A percentile compares a stretch with the other conserved stretches of the same genome.
Conservation (phyloP, 2,797 vertebrate genomes). For the Falco columbarius region DNA sequence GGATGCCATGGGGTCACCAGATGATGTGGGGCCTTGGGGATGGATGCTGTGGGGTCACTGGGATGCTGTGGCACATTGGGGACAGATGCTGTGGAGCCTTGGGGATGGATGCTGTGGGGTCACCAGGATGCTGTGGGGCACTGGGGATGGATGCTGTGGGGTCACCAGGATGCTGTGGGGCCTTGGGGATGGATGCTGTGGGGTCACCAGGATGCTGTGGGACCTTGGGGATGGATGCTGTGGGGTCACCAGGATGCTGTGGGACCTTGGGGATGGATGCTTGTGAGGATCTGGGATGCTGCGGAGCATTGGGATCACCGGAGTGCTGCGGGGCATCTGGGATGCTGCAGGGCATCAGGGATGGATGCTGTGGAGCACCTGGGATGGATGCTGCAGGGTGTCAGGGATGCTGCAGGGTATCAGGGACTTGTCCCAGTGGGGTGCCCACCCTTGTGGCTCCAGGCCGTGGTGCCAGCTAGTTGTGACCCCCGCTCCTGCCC, state of each 20-base stretch:
- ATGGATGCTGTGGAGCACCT: not conserved
- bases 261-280: not conserved
- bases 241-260: not conserved
- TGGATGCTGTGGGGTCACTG: not conserved
- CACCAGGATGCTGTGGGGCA: no score
- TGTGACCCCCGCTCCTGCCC: not conserved
- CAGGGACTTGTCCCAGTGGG: not conserved
- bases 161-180: not conserved
- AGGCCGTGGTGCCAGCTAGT: rapidly evolving
- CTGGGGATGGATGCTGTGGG: not conserved
- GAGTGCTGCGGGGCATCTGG: no score
- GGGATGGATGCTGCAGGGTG: not conserved
- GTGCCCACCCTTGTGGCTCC: not conserved
- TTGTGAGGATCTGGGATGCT: rapidly evolving
- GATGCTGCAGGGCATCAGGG: not conserved
- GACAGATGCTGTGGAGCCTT: no score
- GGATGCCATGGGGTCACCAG: not conserved
- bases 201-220: no score
- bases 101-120: not conserved
- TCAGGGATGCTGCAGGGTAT: no score
- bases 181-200: no score
- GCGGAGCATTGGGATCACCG: rapidly evolving
- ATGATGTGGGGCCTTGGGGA: not conserved
- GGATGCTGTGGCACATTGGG: not conserved
- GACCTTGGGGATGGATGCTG: not conserved